These are phyloP conservation scores for Octodon degus DNA, from an alignment of 2,113 vertebrate species.

Conservation along the genomic window DNA sequence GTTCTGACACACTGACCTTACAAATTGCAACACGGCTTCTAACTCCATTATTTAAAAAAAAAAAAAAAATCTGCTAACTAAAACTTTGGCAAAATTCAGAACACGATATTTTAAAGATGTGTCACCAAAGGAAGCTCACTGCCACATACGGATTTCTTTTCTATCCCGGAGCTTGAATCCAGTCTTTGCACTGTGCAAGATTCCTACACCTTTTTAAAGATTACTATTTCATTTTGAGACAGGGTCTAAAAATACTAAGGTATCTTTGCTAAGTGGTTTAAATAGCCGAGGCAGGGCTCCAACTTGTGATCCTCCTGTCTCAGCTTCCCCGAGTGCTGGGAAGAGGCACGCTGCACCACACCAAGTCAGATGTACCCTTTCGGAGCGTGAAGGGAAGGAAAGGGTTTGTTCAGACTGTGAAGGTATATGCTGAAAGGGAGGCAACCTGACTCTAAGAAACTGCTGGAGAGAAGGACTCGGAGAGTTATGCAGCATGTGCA, in stretches of 20 bases:
- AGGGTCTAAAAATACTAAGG: not conserved
- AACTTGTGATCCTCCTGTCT: not conserved
- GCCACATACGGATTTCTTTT: slow-evolving; percentile 10
- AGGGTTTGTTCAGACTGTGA: slow-evolving; percentile 64
- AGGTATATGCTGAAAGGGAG: slow-evolving; percentile 68
- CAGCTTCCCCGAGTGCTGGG: not conserved
- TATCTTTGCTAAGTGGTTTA: not conserved
- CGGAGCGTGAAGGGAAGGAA: slow-evolving; percentile 57
- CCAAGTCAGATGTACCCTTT: not conserved
- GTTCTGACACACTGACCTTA: slow-evolving; percentile 64
- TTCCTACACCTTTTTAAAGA: not conserved
- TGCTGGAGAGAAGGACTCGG: slow-evolving; percentile 68
- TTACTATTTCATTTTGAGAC: not conserved
- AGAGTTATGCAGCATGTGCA: slow-evolving; percentile 79
- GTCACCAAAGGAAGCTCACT: slow-evolving; percentile 73
- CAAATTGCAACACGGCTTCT: slow-evolving; percentile 58
- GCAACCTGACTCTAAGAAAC: slow-evolving; percentile 53
- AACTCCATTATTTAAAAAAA: slow-evolving; percentile 70
- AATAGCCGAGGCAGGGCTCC: not conserved
- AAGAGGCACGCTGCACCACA: not conserved
- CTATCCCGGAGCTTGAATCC: not conserved
- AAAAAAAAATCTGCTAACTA: slow-evolving; percentile 76
- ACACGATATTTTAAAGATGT: slow-evolving; percentile 25
- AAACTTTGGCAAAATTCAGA: slow-evolving; percentile 69
- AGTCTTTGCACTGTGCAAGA: not conserved